Evolutionary conservation across 2,113 vertebrate species (phyloP).

Genomic region (Muntiacus muntjak): DNA sequence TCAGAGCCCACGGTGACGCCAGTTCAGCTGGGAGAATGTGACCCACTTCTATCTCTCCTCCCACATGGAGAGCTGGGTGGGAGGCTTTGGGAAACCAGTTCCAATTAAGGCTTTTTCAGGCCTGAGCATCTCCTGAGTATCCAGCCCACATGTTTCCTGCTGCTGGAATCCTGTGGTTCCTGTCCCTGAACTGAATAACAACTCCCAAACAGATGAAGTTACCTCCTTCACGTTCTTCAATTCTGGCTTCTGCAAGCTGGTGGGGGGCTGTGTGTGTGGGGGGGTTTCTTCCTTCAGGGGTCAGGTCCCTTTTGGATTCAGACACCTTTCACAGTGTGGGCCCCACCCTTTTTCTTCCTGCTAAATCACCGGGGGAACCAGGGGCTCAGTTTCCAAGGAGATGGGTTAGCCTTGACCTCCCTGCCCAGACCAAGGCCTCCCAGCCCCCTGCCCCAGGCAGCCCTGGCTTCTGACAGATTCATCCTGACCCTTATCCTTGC

Average conservation of each 20-base stretch:
- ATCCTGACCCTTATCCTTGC: not conserved
- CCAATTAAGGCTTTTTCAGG: not conserved
- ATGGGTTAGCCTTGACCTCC: not conserved
- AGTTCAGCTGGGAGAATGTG: slow-evolving; percentile 33
- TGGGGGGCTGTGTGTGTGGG: not conserved
- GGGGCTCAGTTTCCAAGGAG: not conserved
- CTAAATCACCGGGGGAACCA: not conserved
- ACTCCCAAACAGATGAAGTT: not conserved
- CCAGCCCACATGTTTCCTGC: slow-evolving; percentile 59
- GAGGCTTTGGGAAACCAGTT: slow-evolving; percentile 45
- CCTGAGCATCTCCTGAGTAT: not conserved
- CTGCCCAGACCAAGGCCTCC: not conserved
- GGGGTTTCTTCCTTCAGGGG: not conserved
- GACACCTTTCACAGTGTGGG: not conserved
- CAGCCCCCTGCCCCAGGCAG: not conserved
- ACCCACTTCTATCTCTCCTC: slow-evolving; percentile 69
- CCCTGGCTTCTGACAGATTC: not conserved
- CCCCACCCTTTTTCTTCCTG: not conserved
- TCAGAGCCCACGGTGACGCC: not conserved
- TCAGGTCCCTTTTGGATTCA: not conserved
- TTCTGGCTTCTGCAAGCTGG: not conserved
- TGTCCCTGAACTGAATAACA: slow-evolving; percentile 2
- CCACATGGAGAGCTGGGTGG: not conserved
- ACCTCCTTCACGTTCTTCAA: not conserved
- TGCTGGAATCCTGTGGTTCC: not conserved